Evolutionary conservation across 64 coral and sea anemone species (phyloP), one percentile per base, ranked within the genome.

Genomic region (Astreopora myriophthalma): DNA sequence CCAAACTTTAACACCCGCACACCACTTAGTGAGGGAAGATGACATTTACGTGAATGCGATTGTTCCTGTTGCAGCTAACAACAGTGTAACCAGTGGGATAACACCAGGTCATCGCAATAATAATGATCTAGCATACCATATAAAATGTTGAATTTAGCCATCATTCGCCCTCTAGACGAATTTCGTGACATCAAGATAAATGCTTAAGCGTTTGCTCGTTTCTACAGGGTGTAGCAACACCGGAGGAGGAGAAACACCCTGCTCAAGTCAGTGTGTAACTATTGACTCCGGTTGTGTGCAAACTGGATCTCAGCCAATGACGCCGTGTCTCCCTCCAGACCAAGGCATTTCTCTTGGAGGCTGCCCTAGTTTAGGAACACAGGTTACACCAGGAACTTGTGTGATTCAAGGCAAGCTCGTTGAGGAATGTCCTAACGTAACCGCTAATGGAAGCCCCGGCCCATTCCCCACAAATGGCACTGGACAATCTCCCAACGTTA

Each of bases 391-490:
- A 9, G 70, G 33, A 73, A 37, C 55, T 3, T 83, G 79, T n/a
- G 79, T 83, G 79, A 83, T 83, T 38, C 31, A 83, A 3, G 79
- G 79, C 19, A 83, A 83, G 79, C 33, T 83, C 12, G 34, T 61
- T 0, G 79, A 40, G 33, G 79, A 34, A 65, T 83, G 55, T 32
- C 79, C 79, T 25, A 83, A 83, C 33, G 33, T 63, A 0, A 80
- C 49, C 32, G 38, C 75, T 5, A 11, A 44, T 32, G 42, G 75
- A 14, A 52, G 12, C 75, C 42, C 25, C 6, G 48, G 75, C 32
- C 75, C 40, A 17, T 25, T 27, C 23, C 0, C 52, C 5, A 57
- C 28, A 1, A 80, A 80, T 64, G 31, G 2, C 5, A 65, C 79
- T 1, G 48, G 76, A 58, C 48, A 14, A 27, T 39, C 23, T 49